Evolutionary conservation across 1,140 invertebrate species (phyloP).

Genomic region (Zaprionus lachaisei): DNA sequence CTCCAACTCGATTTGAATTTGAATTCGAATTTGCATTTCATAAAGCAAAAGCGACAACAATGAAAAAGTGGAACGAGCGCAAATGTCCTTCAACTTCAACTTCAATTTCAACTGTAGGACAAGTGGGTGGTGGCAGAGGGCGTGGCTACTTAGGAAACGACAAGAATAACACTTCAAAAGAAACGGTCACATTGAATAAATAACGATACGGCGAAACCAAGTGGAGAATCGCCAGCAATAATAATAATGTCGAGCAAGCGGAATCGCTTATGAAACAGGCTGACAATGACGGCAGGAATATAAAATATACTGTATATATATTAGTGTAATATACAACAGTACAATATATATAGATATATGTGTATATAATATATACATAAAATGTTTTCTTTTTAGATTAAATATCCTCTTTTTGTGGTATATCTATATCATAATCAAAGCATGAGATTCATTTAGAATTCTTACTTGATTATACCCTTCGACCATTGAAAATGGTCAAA

Average conservation of each 20-base stretch:
- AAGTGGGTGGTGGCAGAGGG: neutral
- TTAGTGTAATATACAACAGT: too few species aligned
- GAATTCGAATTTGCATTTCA: conserved; percentile 74
- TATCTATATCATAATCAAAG: too few species aligned
- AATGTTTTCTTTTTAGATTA: too few species aligned
- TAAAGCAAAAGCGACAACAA: conserved; percentile 60
- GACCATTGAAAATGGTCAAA: too few species aligned
- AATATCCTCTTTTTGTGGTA: too few species aligned
- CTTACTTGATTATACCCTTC: too few species aligned
- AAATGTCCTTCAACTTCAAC: conserved; percentile 74
- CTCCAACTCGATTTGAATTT: conserved; percentile 35
- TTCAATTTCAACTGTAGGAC: conserved; percentile 14
- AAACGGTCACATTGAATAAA: conserved; percentile 39
- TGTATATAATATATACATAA: too few species aligned
- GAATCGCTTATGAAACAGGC: neutral
- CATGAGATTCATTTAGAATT: too few species aligned
- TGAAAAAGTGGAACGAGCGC: conserved; percentile 15
- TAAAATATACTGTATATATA: neutral
- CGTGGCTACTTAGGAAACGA: conserved; percentile 4
- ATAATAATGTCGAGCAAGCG: conserved; percentile 23
- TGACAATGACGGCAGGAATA: neutral
- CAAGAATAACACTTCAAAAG: neutral
- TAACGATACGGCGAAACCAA: conserved; percentile 25
- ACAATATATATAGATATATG: too few species aligned
- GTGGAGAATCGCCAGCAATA: conserved; percentile 1